A percentile compares a stretch with the other conserved stretches of the same genome.
Conservation (phyloP, 2,888 invertebrate species). For the Oeneis ivallda region DNA sequence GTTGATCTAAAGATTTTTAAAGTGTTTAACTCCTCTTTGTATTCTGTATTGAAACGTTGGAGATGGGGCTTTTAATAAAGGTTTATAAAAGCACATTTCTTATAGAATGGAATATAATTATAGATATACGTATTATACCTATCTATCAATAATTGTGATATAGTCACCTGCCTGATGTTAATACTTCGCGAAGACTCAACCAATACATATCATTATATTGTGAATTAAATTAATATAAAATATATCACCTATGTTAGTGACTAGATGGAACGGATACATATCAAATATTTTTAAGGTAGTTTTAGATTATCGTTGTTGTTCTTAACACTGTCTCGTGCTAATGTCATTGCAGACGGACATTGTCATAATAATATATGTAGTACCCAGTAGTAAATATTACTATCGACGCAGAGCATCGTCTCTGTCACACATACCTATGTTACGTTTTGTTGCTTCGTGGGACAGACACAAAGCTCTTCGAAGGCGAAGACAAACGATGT, state of each 20-base stretch:
- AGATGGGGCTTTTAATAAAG: slow-evolving; percentile 37
- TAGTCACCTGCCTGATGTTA: slow-evolving; percentile 42
- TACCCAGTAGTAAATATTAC: not conserved
- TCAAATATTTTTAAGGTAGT: slow-evolving; percentile 66
- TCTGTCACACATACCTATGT: too few species aligned
- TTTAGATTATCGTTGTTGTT: slow-evolving; percentile 75
- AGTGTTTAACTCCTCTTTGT: slow-evolving; percentile 30
- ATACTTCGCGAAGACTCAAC: slow-evolving; percentile 44
- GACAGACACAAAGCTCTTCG: too few species aligned
- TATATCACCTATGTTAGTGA: slow-evolving; percentile 48
- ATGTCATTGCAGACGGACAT: slow-evolving; percentile 18
- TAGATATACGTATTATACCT: slow-evolving; percentile 31
- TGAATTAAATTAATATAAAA: slow-evolving; percentile 42
- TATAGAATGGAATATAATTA: slow-evolving; percentile 35
- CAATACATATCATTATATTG: slow-evolving; percentile 46
- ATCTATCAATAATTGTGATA: slow-evolving; percentile 41
- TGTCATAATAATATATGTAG: not conserved
- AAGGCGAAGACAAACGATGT: too few species aligned
- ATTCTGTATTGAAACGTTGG: slow-evolving; percentile 22
- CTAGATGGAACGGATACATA: slow-evolving; percentile 53
- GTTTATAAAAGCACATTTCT: slow-evolving; percentile 37
- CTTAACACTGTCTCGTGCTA: slow-evolving; percentile 58
- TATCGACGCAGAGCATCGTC: too few species aligned
- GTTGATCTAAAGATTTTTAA: slow-evolving; percentile 23
- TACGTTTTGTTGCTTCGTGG: too few species aligned